These are phyloP conservation scores for Asarcornis scutulata DNA, from an alignment of 2,113 vertebrate species.

Conservation along the genomic window DNA sequence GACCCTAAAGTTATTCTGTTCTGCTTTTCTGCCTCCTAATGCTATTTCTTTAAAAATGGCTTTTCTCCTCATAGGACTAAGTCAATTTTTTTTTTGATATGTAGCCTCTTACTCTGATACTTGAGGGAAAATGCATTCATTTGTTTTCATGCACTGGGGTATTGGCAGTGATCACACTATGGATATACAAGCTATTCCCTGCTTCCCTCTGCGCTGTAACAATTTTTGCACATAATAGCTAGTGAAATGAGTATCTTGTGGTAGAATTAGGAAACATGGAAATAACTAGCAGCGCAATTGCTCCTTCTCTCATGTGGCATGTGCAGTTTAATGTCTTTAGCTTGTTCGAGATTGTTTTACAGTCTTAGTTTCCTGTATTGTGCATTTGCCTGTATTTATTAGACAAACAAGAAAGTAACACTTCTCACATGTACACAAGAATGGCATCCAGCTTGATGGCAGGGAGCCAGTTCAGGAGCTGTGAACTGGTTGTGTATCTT, in stretches of 20 bases:
- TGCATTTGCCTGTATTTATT: background rate
- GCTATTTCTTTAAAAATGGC: background rate
- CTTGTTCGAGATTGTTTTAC: background rate
- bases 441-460: background rate
- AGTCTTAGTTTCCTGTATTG: background rate
- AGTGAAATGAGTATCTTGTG: conserved; percentile 20
- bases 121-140: conserved; percentile 19
- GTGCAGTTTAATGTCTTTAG: background rate
- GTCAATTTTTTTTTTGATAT: background rate
- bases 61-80: background rate
- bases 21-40: background rate
- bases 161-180: background rate
- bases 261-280: conserved; percentile 19
- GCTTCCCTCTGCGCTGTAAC: background rate
- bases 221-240: conserved; percentile 10
- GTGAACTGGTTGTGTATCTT: background rate
- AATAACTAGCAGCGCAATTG: background rate
- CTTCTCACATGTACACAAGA: background rate
- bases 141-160: conserved; percentile 24
- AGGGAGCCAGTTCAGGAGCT: background rate
- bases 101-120: background rate
- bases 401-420: background rate
- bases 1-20: background rate
- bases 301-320: background rate
- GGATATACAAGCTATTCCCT: conserved; percentile 1